Conservation (phyloP, 2,888 invertebrate genomes). For the Oscheius onirici region DNA sequence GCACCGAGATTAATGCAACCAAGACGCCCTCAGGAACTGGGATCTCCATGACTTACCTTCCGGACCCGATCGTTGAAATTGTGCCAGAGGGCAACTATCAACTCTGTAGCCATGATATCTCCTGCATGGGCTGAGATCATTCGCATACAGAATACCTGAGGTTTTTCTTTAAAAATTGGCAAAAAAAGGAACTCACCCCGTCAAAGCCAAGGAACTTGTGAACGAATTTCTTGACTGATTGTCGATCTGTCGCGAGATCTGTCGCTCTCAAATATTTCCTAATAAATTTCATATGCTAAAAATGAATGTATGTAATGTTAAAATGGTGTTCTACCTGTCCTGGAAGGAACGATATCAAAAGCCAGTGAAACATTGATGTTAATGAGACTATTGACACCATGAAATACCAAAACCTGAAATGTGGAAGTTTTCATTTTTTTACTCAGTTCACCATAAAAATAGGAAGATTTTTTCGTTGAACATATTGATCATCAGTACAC, state of each 20-base stretch:
- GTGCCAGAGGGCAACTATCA: slow-evolving; percentile 71
- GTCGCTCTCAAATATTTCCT: slow-evolving; percentile 71
- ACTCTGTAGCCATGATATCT: slow-evolving; percentile 72
- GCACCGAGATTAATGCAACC: slow-evolving; percentile 18
- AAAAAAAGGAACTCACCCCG: slow-evolving; percentile 43
- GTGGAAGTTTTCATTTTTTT: background rate
- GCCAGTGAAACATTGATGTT: slow-evolving; percentile 71
- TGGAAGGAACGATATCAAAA: slow-evolving; percentile 70
- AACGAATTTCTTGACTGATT: slow-evolving; percentile 72
- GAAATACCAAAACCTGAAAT: slow-evolving; percentile 70
- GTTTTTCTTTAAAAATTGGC: background rate
- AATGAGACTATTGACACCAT: slow-evolving; percentile 71
- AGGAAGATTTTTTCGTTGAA: slow-evolving; percentile 69
- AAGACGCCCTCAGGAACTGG: slow-evolving; percentile 2
- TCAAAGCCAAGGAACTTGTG: slow-evolving; percentile 72
- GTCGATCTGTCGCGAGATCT: slow-evolving; percentile 71
- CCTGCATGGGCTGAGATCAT: slow-evolving; percentile 72
- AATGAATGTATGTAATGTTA: background rate
- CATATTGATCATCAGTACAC: slow-evolving; percentile 72
- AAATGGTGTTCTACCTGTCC: slow-evolving; percentile 61
- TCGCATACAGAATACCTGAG: slow-evolving; percentile 71
- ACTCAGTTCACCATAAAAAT: slow-evolving; percentile 62
- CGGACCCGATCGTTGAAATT: slow-evolving; percentile 72
- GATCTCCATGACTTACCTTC: slow-evolving; percentile 52
- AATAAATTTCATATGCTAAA: slow-evolving; percentile 72